Base-by-base conservation (phyloP, 2,113 vertebrate species). In the Gallinago jamesoni region DNA sequence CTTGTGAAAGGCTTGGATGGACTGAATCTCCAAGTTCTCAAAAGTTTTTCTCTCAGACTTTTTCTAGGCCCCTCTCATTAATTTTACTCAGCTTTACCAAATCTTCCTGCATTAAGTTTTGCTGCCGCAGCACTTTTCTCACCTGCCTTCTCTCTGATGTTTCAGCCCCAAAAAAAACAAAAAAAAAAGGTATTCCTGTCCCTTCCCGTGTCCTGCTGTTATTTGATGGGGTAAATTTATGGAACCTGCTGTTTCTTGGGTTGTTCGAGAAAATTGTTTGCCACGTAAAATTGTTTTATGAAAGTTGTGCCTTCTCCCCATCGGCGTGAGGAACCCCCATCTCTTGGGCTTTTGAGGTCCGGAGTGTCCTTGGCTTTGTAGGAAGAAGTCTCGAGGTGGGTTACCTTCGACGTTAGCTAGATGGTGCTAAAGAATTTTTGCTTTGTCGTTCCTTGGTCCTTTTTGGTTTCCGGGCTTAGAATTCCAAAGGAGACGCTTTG, bases 401-500 rank as follows among this genome's bases (percentile, higher is more conserved):
- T 92, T 97, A 94, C 96, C 95, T 93, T 91, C 68, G 25, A 57
- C 0, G 50, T 43, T 83, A 97, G 95, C 96, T 95, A 97, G 96
- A 96, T 96, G 96, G 96, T 96, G 96, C 96, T 97, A 96, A 97
- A 97, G 96, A 97, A 97, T 96, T 94, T 95, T 83, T 92, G 77
- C 95, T 95, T 95, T 57, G 64, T 81, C 23, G 16, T 68, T 3
- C 3, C 14, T 91, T 7, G 39, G 39, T 25, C n/a, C 43, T 37
- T 6, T 52, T 47, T 5, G 0, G 3, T 22, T 52, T 72, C 57
- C 33, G 47, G 41, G 23, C 39, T 91, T 10, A 25, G 41, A 6
- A 18, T 66, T 14, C 28, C 16, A 48, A 53, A 25, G 28, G 28
- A 4, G 3, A 23, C 0, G 2, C 27, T 78, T 59, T 35, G 20